Base-by-base conservation (phyloP, 2,113 vertebrate species). In the Dascyllus trimaculatus region DNA sequence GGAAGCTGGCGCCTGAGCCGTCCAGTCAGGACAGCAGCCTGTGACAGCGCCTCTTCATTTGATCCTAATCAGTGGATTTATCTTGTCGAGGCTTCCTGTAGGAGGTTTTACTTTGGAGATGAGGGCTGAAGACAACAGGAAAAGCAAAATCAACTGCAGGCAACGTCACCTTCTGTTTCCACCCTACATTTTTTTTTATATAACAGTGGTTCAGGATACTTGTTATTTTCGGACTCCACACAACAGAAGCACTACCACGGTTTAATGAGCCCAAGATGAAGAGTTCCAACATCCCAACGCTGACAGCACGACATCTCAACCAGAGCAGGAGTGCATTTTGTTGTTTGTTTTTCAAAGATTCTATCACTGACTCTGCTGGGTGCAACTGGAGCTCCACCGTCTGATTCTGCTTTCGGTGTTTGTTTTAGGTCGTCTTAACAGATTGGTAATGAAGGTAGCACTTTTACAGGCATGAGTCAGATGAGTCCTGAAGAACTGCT, bases 1-100 rank as follows among this genome's bases (percentile, higher is more conserved):
- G 94, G 80, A 98, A 97, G 80, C 68, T 85, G 46, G 91, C 91
- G 0, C 54, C 86, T 0, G 97, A 99, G 38, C 90, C 90, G 3
- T 92, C 94, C 4, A 95, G 94, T 66, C 95, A 96, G 64, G 97
- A 98, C 83, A 96, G 96, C 21, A 94, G 95, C 86, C 90, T 97
- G 83, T 98, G 85, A 88, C 6, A 35, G 56, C 10, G 0, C 3
- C 51, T 22, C 29, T 59, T 61, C 19, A 45, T 22, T 49, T 49
- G 7, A 40, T 68, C 18, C 26, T 18, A 40, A 7, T 51, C 43
- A 14, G 58, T 43, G 59, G 48, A 53, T 35, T 73, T 32, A 22
- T 61, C 45, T 46, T 3, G 10, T 26, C 13, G 62, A 21, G 25
- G 51, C 19, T 4, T 56, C 49, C 11, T 75, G 8, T 18, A 35